phyloP scores from a whole-genome alignment of 2,888 invertebrate species.

The Agriopis aurantiaria region DNA sequence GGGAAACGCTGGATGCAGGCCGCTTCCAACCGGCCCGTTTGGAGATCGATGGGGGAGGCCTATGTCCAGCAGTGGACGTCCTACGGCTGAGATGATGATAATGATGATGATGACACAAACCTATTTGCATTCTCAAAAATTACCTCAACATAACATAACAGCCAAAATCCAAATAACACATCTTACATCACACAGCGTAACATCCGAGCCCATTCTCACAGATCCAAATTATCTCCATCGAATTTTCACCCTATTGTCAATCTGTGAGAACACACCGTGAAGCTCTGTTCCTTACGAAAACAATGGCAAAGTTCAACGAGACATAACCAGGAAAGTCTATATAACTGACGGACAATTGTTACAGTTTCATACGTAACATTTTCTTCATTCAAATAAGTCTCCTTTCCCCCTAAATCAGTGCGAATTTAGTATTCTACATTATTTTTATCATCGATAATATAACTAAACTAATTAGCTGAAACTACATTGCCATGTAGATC shows the following conservation, averaged over 20 bases:
- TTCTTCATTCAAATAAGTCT: conserved; percentile 65
- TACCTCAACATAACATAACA: conserved; percentile 18
- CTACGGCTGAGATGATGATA: too few relatives aligned
- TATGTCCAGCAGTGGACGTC: too few relatives aligned
- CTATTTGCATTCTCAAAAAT: conserved; percentile 15
- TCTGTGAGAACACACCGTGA: conserved; percentile 80
- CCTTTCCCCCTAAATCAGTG: conserved; percentile 37
- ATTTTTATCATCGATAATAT: neutral
- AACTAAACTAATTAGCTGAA: neutral
- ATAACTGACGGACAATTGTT: conserved; percentile 72
- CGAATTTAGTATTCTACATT: neutral
- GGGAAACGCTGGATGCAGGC: too few relatives aligned
- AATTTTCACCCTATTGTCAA: conserved; percentile 85
- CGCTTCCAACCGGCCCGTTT: too few relatives aligned
- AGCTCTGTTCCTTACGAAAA: conserved; percentile 62
- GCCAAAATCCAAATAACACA: conserved; percentile 52
- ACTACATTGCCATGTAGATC: conserved; percentile 34
- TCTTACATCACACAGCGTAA: conserved; percentile 69
- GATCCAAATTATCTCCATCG: conserved; percentile 76
- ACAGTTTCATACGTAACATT: conserved; percentile 72
- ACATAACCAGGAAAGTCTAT: conserved; percentile 84
- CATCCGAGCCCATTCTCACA: conserved; percentile 71
- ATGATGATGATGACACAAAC: too few relatives aligned
- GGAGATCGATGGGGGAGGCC: too few relatives aligned
- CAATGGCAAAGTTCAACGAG: conserved; percentile 85